Percentiles rank a stretch among this genome's conserved stretches.
phyloP scores from a whole-genome alignment of 1,140 invertebrate genomes.

The Pseudomyrmex flavicornis region DNA sequence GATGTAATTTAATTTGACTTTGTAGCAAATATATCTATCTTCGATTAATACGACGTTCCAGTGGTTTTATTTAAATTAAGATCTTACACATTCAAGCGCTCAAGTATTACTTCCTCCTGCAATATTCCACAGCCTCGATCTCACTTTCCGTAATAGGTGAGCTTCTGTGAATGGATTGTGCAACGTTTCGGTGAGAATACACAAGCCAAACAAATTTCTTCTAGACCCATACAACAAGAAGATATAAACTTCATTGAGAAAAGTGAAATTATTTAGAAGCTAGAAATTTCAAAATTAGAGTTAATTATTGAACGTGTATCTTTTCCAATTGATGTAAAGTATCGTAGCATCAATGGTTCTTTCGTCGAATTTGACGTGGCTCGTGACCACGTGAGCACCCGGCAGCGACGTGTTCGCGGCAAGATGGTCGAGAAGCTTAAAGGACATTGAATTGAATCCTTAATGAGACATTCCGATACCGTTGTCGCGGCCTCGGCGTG shows the following conservation, averaged over 20 bases:
- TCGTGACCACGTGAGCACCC: background rate
- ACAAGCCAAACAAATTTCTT: background rate
- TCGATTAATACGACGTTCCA: too few species aligned
- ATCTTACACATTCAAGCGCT: too few species aligned
- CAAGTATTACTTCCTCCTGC: slow-evolving; percentile 1
- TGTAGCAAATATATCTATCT: too few species aligned
- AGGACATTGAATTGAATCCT: slow-evolving; percentile 77
- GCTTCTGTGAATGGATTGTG: slow-evolving; percentile 8
- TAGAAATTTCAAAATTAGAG: too few species aligned
- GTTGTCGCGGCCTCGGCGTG: slow-evolving; percentile 67
- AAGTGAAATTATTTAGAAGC: background rate
- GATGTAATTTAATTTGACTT: too few species aligned
- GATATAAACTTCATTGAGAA: background rate
- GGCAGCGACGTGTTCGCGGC: slow-evolving; percentile 15
- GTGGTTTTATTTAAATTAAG: too few species aligned
- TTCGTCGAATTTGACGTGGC: background rate
- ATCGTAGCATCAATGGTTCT: background rate
- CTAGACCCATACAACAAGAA: too few species aligned
- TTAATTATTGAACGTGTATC: too few species aligned
- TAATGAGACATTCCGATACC: slow-evolving; percentile 78
- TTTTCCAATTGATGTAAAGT: too few species aligned
- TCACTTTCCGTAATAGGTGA: slow-evolving; percentile 40
- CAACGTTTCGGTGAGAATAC: background rate
- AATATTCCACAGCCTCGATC: slow-evolving; percentile 28
- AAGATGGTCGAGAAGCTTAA: slow-evolving; percentile 57